Evolutionary conservation across 2,888 invertebrate species (phyloP), one percentile per base, ranked within the genome.

Genomic region (Drosophila multiciliata): DNA sequence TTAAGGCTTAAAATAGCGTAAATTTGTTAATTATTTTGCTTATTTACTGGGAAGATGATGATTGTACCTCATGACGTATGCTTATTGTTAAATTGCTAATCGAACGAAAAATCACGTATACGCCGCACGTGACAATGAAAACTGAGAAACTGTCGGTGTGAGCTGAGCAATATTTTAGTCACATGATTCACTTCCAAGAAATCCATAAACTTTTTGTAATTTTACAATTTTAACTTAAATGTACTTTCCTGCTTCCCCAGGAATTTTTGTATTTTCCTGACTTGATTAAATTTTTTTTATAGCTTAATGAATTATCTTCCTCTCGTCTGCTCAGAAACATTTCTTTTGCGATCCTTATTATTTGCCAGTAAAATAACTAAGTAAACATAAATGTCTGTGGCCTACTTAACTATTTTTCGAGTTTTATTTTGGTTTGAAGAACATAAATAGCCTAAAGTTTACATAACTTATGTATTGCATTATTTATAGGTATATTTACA

Each of bases 121-220:
- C 89, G 87, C 68, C 73, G 69, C 85, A 85, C 84, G 89, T 86
- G 85, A 87, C 71, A 71, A 64, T 77, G 61, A 65, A 71, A 75
- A 59, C 29, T 50, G 66, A 60, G 61, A 55, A 66, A 60, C 6
- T 32, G 26, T 53, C 26, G n/a, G 11, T 53, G 35, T 60, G 26
- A 38, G 60, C 36, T 66, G 48, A 62, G 49, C 61, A 65, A 58
- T 55, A 79, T 65, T 79, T 78, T 66, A 58, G 58, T 59, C 71
- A 78, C 57, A 79, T 78, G 79, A 78, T 79, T 78, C 78, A 78
- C 52, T 20, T 54, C 15, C 11, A 26, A 52, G 64, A 70, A 67
- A 79, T 78, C 40, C 70, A 58, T 74, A 53, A 35, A 49, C 58
- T 63, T 62, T 48, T 53, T 49, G 71, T 45, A 26, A 52, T 49